Base-by-base conservation (phyloP, 2,888 invertebrate genomes). In the Mechanitis messenoides region DNA sequence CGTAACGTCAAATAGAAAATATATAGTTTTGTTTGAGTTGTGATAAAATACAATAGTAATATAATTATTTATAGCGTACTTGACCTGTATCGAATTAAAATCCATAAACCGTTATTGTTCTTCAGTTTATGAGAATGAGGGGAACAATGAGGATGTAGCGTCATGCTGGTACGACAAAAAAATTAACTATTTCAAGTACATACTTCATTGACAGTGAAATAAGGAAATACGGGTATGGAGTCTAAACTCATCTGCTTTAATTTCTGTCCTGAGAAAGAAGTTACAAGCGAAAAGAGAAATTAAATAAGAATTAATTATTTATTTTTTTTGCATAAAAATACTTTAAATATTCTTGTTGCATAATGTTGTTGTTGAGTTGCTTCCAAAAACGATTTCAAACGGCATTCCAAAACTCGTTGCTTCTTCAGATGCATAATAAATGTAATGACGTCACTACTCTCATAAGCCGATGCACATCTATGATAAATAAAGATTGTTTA, bases 401-500 rank as follows among this genome's bases (percentile, higher is more conserved):
- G 9, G 42, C 42, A 42, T 42, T 42, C 42, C 42, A 42, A 42
- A 11, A 42, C 42, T 42, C 7, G 42, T 9, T 42, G 42, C 42
- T 42, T 11, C 42, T 38, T 3, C 0, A 28, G 20, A 35, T 47
- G 47, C 20, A 31, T 42, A 35, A 28, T 53, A 28, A 33, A 33
- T 4, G 31, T 31, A 3, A 35, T 60, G 46, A 60, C 56, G 50
- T 62, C 54, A 63, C 47, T 12, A 5, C 45, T 47, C 50, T 45
- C 53, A 57, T 9, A 20, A 58, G n/a, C 33, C 28, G 47, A 57
- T 53, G 59, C 53, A 35, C 46, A 46, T 53, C 57, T 58, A 62
- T 66, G 60, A 62, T 64, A 64, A 65, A 66, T 62, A 63, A 47
- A 57, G 50, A 12, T 60, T 80, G 77, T 81, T 82, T 82, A 76